Conservation (phyloP, 1,140 invertebrate genomes). For the Episyrphus balteatus region DNA sequence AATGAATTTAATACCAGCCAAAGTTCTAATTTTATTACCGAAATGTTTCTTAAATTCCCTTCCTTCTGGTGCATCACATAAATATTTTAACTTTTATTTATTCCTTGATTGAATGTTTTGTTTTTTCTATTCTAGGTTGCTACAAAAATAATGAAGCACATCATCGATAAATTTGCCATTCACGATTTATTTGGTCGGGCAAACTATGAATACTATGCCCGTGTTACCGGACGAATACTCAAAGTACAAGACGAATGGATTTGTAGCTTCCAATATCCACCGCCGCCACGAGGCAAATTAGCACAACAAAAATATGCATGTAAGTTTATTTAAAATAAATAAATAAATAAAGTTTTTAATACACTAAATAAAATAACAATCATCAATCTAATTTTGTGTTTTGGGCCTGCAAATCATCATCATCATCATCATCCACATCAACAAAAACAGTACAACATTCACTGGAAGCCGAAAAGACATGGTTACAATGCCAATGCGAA, state of each 20-base stretch:
- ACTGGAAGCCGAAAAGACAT: constrained; percentile 74
- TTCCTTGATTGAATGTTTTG: not conserved
- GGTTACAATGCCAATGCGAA: constrained; percentile 78
- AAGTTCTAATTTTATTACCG: too few relatives aligned
- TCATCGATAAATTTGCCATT: constrained; percentile 94
- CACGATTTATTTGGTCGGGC: constrained; percentile 89
- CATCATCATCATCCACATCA: constrained; percentile 21
- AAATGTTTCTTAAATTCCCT: too few relatives aligned
- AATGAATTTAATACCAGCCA: too few relatives aligned
- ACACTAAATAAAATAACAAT: not conserved
- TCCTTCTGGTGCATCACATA: too few relatives aligned
- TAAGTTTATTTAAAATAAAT: constrained; percentile 39
- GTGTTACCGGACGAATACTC: constrained; percentile 83
- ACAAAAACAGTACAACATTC: constrained; percentile 77
- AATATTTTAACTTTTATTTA: not conserved
- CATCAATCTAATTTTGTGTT: not conserved
- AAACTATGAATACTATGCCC: constrained; percentile 95
- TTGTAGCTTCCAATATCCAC: constrained; percentile 84
- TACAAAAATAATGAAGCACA: constrained; percentile 86
- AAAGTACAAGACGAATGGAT: constrained; percentile 91
- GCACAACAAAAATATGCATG: constrained; percentile 49
- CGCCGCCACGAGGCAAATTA: constrained; percentile 49
- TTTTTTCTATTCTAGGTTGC: constrained; percentile 54
- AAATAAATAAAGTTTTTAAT: not conserved
- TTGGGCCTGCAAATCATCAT: not conserved